These are phyloP conservation scores for Microctonus brassicae DNA, from an alignment of 2,888 invertebrate genomes.

Conservation along the genomic window DNA sequence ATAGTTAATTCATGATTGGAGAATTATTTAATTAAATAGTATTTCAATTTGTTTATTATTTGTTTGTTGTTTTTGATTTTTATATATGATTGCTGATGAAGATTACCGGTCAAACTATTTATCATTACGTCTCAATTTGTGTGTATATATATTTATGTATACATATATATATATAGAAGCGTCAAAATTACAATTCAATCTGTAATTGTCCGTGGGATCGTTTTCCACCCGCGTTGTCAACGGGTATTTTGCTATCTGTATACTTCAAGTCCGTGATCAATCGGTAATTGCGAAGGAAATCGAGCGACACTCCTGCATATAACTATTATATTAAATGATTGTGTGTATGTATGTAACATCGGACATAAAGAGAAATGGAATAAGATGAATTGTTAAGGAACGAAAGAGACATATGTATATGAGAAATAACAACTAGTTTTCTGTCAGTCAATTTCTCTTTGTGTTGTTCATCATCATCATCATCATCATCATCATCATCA, in stretches of 20 bases:
- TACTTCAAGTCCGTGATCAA: conserved; percentile 54
- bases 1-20: not conserved
- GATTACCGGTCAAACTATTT: too few species aligned
- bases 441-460: conserved; percentile 15
- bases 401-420: not conserved
- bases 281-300: conserved; percentile 59
- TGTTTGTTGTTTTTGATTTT: not conserved
- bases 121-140: conserved; percentile 4
- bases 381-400: not conserved
- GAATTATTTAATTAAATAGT: not conserved
- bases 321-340: too few species aligned
- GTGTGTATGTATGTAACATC: too few species aligned
- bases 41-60: not conserved
- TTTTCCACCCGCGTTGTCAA: conserved; percentile 47
- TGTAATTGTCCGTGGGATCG: conserved; percentile 57
- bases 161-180: too few species aligned
- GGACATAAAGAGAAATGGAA: not conserved
- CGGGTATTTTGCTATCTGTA: conserved; percentile 47
- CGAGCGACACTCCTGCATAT: conserved; percentile 47
- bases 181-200: conserved; percentile 53
- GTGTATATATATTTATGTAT: too few species aligned
- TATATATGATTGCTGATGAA: not conserved
- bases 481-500: too few species aligned
- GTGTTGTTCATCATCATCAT: conserved; percentile 19
- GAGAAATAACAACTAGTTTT: conserved; percentile 9